Evolutionary conservation across 2,797 vertebrate genomes (phyloP), one percentile per base, ranked within the genome.

Genomic region (Xiphophorus birchmanni): DNA sequence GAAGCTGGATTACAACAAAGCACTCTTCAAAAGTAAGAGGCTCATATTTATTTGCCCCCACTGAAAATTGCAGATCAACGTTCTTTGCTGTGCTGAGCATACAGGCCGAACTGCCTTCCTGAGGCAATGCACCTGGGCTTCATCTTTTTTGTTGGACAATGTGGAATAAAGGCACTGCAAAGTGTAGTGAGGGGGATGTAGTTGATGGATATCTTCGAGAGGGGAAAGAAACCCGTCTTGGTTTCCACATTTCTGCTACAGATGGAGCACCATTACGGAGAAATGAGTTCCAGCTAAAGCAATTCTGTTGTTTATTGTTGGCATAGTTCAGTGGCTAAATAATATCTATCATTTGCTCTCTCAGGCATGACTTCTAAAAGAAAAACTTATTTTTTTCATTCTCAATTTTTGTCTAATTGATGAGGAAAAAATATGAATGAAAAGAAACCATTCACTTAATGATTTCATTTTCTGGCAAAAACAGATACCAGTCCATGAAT

Each of bases 101-200:
- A 82, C 84, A 78, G 85, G 88, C 90, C 92, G 76, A 84, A 93
- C 83, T 75, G 84, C 84, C 81, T 90, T 95, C 95, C 95, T 78
- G 92, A 94, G 95, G 94, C 95, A 80, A 94, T 95, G 94, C 95
- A 96, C 95, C 94, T 96, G 95, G 95, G 89, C 95, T 95, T 94
- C 92, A 94, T 95, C 94, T 95, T 82, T 90, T 84, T 86, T 77
- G 40, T 72, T 81, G 84, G 89, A 93, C 91, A 91, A 93, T 92
- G 93, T 92, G 94, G 92, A 92, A 88, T 91, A 90, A 72, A 90
- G 82, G 93, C 89, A 52, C 86, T 86, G 90, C 84, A 91, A 91
- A 94, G 90, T 94, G 91, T 89, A 93, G 92, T 88, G 82, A 45
- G 89, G 90, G 92, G 91, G 91, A 89, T 91, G 89, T 84, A 93